Percentiles rank a stretch among this genome's conserved stretches.
phyloP scores from a whole-genome alignment of 2,888 invertebrate genomes.

The Arctia plantaginis region DNA sequence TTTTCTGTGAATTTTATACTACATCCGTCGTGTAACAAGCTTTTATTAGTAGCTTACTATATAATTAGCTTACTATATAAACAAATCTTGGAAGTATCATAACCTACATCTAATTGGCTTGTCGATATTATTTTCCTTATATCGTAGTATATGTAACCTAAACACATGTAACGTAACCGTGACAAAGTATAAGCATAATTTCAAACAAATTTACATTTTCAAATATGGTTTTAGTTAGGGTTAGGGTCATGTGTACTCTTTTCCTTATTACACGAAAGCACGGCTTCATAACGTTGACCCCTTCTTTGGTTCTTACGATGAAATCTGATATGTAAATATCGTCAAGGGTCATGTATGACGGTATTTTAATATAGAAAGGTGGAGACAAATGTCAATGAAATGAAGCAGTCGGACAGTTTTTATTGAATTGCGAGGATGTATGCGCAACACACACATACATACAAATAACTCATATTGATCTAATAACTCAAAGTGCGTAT shows the following conservation, averaged over 20 bases:
- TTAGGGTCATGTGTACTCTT: neutral
- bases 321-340: slow-evolving; percentile 14
- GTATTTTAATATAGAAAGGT: neutral
- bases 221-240: neutral
- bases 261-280: neutral
- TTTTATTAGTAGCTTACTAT: too few species aligned
- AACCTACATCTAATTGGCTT: too few species aligned
- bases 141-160: neutral
- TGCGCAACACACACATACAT: neutral
- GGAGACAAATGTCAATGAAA: slow-evolving; percentile 7
- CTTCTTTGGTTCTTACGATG: neutral
- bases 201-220: neutral
- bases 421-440: too few species aligned
- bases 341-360: neutral
- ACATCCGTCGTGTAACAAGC: too few species aligned
- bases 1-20: too few species aligned
- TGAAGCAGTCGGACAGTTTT: neutral
- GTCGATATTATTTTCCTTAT: neutral
- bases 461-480: neutral
- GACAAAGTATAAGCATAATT: neutral
- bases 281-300: neutral
- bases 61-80: too few species aligned
- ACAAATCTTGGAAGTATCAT: too few species aligned
- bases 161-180: neutral
- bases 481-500: neutral